Evolutionary conservation across 30 jellyfish, hydroid and myxozoan genomes (phyloP).

Genomic region (Chironex yamaguchii): DNA sequence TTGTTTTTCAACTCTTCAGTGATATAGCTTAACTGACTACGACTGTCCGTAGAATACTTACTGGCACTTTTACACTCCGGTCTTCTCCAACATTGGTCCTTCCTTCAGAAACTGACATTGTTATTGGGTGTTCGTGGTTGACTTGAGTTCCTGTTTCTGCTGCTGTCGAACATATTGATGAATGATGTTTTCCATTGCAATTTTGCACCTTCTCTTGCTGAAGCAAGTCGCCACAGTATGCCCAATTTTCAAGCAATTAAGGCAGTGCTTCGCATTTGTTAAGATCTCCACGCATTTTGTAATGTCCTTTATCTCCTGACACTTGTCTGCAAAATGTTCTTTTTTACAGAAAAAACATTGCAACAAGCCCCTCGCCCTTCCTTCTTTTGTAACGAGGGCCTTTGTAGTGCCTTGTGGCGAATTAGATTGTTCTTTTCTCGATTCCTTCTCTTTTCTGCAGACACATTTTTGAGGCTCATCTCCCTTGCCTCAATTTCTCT

Average conservation of each 20-base stretch:
- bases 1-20: constrained; percentile 32
- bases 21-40: constrained; percentile 39
- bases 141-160: neutral
- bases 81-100: constrained; percentile 26
- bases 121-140: neutral
- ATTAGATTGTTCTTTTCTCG: neutral
- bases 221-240: constrained; percentile 23
- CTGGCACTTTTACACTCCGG: neutral
- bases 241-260: constrained; percentile 39
- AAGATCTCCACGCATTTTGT: constrained; percentile 16
- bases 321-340: constrained; percentile 35
- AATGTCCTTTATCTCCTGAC: constrained; percentile 17
- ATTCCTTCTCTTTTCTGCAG: neutral
- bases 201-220: neutral
- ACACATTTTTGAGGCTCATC: neutral
- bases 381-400: constrained; percentile 10
- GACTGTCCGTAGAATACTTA: constrained; percentile 19
- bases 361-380: neutral
- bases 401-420: constrained; percentile 33
- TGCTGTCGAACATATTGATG: constrained; percentile 3
- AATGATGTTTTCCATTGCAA: constrained; percentile 25
- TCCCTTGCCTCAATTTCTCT: constrained; percentile 67
- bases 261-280: constrained; percentile 19
- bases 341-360: constrained; percentile 26
- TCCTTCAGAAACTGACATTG: neutral